Conservation (phyloP, 1,140 invertebrate species). For the Triops cancriformis region DNA sequence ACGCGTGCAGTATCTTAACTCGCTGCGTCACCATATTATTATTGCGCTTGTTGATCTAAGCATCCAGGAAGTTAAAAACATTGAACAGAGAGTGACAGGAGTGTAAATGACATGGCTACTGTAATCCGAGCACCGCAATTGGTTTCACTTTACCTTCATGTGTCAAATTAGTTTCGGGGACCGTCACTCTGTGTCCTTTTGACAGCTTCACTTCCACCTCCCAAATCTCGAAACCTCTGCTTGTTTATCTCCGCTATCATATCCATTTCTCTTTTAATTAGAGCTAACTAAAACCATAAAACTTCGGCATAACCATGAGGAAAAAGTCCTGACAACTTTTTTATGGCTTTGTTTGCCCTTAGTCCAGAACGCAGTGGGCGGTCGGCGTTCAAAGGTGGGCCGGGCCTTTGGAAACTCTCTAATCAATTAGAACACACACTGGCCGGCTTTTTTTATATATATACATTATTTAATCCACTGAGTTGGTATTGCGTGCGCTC, state of each 20-base stretch:
- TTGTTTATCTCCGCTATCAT: too few species aligned
- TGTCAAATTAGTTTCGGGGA: not conserved
- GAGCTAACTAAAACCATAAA: not conserved
- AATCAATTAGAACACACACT: conserved; percentile 1
- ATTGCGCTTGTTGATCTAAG: not conserved
- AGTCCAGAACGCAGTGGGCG: not conserved
- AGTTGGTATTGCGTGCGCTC: not conserved
- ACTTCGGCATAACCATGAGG: not conserved
- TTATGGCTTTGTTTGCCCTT: not conserved
- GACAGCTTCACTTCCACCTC: not conserved
- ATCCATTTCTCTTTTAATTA: too few species aligned
- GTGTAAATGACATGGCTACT: not conserved
- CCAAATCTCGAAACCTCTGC: not conserved
- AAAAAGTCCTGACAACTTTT: too few species aligned
- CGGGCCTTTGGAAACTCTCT: not conserved
- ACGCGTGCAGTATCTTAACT: not conserved
- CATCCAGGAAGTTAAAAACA: too few species aligned
- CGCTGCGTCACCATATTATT: not conserved
- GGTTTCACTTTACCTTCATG: not conserved
- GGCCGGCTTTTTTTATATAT: not conserved
- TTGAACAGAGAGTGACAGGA: too few species aligned
- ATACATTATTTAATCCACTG: not conserved
- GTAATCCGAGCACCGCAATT: not conserved
- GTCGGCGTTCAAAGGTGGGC: not conserved
- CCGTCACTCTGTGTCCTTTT: not conserved